Conservation (phyloP, 2,113 vertebrate genomes). For the Rhinopomastus cyanomelas region DNA sequence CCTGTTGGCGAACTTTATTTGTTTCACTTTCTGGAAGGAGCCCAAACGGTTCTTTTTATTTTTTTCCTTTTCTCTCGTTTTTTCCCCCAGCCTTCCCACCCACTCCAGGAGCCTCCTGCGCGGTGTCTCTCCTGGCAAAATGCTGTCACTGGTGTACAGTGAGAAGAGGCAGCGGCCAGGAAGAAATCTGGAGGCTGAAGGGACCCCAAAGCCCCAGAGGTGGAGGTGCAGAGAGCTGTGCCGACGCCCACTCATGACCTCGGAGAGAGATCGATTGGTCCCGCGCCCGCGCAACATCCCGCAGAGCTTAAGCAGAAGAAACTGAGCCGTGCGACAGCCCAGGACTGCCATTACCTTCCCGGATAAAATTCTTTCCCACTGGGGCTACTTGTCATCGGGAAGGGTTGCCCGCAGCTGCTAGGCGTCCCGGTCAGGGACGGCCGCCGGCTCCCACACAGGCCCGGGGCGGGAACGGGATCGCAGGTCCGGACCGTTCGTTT, state of each 20-base stretch:
- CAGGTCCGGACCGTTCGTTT: background rate
- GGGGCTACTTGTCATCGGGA: background rate
- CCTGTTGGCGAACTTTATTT: background rate
- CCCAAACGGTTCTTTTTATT: background rate
- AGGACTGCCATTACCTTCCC: background rate
- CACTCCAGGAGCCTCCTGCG: background rate
- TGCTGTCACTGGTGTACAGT: rapidly evolving
- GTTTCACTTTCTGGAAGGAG: background rate
- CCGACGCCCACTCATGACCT: too few relatives aligned
- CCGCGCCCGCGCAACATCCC: background rate
- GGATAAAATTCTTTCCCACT: rapidly evolving
- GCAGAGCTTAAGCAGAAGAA: background rate
- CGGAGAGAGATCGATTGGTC: too few relatives aligned
- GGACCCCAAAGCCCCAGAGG: background rate
- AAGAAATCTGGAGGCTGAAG: background rate
- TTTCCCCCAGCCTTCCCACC: background rate
- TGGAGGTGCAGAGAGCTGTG: background rate
- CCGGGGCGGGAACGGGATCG: background rate
- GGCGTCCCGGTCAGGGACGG: too few relatives aligned
- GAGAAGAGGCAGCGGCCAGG: background rate
- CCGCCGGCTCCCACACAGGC: too few relatives aligned
- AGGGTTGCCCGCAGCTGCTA: background rate
- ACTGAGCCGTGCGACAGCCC: background rate
- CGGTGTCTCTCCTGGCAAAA: background rate
- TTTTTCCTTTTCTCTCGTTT: background rate